phyloP scores from a whole-genome alignment of 1,140 invertebrate genomes.

The Bombyx mandarina region DNA sequence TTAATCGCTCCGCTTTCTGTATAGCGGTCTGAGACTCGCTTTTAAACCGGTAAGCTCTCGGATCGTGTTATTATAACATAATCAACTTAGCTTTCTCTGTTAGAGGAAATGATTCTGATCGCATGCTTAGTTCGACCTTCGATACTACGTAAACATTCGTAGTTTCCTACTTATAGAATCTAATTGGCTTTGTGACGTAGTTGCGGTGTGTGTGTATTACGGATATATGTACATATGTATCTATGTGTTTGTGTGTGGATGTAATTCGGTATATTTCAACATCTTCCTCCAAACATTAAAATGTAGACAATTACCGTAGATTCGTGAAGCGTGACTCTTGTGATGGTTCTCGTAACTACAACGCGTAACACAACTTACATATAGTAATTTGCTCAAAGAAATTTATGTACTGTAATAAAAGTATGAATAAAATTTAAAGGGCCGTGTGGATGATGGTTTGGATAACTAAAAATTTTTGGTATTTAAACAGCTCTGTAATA shows the following conservation, averaged over 20 bases:
- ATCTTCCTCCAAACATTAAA: constrained; percentile 1
- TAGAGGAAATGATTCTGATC: neutral
- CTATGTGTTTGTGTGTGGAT: no score
- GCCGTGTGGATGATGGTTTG: no score
- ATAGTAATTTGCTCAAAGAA: no score
- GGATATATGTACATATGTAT: no score
- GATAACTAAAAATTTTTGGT: no score
- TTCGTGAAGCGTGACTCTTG: constrained; percentile 6
- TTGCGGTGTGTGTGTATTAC: no score
- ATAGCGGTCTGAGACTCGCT: constrained; percentile 31
- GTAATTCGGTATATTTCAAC: no score
- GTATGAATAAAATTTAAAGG: no score
- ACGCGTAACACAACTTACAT: constrained; percentile 1
- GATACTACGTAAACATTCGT: neutral
- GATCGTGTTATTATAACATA: constrained; percentile 2
- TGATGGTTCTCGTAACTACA: neutral
- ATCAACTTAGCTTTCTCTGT: constrained; percentile 4
- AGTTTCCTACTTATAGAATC: neutral
- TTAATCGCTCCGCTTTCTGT: constrained; percentile 24
- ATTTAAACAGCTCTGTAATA: no score
- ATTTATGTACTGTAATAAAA: no score
- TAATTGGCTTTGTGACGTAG: no score
- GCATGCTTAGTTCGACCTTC: constrained; percentile 1
- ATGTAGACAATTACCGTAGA: constrained; percentile 4
- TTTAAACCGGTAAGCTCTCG: constrained; percentile 29